These are phyloP conservation scores for Trinectes maculatus DNA, from an alignment of 2,113 vertebrate genomes.

Conservation along the genomic window DNA sequence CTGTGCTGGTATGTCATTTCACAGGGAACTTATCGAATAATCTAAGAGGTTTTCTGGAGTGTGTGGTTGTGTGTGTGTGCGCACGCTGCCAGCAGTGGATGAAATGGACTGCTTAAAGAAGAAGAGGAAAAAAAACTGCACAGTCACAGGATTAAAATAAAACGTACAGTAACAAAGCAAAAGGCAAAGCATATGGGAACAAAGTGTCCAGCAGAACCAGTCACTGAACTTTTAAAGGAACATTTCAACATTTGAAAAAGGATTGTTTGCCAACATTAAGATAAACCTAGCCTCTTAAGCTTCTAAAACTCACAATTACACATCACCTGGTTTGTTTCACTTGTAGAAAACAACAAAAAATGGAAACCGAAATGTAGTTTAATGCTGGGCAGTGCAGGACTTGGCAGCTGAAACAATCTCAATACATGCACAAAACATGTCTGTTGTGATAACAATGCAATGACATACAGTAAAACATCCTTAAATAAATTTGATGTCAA, in stretches of 20 bases:
- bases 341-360: no score
- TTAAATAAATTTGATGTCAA: no score
- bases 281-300: no score
- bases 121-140: background rate
- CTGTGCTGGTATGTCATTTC: conserved; percentile 35
- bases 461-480: no score
- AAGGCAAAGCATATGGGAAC: conserved; percentile 3
- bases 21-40: conserved; percentile 49
- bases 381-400: no score
- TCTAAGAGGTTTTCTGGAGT: conserved; percentile 21
- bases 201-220: conserved; percentile 1
- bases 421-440: no score
- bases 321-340: no score
- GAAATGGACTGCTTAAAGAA: conserved; percentile 10
- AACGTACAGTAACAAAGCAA: conserved; percentile 15
- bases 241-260: background rate
- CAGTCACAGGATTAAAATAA: background rate
- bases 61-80: background rate
- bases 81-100: conserved; percentile 3
- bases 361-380: no score
- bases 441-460: no score
- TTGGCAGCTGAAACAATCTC: no score
- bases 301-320: no score
- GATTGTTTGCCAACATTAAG: background rate
- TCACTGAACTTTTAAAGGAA: background rate